A percentile compares a stretch with the other conserved stretches of the same genome.
These are phyloP conservation scores for Frankliniella fusca DNA, from an alignment of 2,888 invertebrate genomes.

Conservation along the genomic window DNA sequence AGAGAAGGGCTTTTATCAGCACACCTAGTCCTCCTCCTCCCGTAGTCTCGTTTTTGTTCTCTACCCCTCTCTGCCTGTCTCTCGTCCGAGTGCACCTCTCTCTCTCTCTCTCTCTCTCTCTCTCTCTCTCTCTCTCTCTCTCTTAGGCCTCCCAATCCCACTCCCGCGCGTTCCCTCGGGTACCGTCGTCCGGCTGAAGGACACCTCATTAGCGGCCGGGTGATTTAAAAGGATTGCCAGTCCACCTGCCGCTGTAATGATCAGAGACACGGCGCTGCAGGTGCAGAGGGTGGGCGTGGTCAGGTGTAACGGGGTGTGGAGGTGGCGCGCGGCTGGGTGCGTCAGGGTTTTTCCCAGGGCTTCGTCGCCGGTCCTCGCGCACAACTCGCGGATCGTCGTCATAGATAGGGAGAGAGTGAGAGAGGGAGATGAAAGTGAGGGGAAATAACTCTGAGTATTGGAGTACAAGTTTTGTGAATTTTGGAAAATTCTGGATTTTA, in stretches of 20 bases:
- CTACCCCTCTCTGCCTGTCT: background rate
- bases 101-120: conserved; percentile 19
- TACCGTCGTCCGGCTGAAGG: background rate
- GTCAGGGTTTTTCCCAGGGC: too few species aligned
- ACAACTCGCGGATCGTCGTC: too few species aligned
- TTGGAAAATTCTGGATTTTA: too few species aligned
- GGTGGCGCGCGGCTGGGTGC: too few species aligned
- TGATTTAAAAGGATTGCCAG: too few species aligned
- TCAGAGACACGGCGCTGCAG: background rate
- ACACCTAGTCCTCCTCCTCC: too few species aligned
- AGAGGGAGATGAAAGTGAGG: background rate
- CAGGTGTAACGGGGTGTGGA: too few species aligned
- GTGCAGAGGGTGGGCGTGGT: too few species aligned
- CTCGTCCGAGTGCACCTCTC: background rate
- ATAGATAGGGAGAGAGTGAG: background rate
- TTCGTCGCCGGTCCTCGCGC: too few species aligned
- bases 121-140: background rate
- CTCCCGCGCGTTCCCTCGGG: background rate
- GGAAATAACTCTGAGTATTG: background rate
- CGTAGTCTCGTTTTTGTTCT: background rate
- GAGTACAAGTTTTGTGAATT: too few species aligned
- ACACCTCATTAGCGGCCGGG: too few species aligned
- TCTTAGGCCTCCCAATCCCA: background rate
- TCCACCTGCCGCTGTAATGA: background rate
- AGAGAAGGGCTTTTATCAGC: too few species aligned